phyloP scores from a whole-genome alignment of 2,888 invertebrate species.

The Bombylius discolor region DNA sequence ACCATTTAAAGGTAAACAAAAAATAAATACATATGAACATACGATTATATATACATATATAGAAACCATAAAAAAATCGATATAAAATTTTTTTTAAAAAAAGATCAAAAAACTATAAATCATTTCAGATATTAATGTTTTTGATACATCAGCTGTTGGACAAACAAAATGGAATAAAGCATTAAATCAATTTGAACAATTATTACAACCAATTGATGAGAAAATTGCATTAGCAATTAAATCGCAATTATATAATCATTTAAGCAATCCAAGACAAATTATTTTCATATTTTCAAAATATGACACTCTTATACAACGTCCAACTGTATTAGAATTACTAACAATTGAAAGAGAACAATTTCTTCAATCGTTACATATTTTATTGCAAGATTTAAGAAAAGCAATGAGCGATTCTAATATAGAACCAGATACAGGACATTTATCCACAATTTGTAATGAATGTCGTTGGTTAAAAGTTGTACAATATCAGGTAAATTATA shows the following conservation, averaged over 20 bases:
- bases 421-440: conserved; percentile 31
- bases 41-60: no score
- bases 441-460: conserved; percentile 35
- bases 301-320: conserved; percentile 69
- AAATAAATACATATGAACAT: no score
- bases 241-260: conserved; percentile 28
- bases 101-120: no score
- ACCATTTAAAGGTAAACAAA: conserved; percentile 25
- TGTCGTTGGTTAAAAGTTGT: conserved; percentile 36
- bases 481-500: conserved; percentile 27
- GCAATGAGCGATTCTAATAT: conserved; percentile 34
- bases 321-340: conserved; percentile 51
- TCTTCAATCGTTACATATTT: conserved; percentile 49
- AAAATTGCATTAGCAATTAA: conserved; percentile 32
- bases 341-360: conserved; percentile 69
- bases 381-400: conserved; percentile 41
- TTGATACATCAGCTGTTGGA: conserved; percentile 31
- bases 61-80: no score
- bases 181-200: conserved; percentile 29
- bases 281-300: conserved; percentile 83
- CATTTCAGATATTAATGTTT: conserved; percentile 27
- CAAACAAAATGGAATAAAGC: conserved; percentile 33
- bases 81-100: no score
- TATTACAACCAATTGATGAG: conserved; percentile 34
- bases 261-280: conserved; percentile 40